These are phyloP conservation scores for Adelosebastes latens DNA, from an alignment of 2,797 vertebrate genomes.

Conservation along the genomic window DNA sequence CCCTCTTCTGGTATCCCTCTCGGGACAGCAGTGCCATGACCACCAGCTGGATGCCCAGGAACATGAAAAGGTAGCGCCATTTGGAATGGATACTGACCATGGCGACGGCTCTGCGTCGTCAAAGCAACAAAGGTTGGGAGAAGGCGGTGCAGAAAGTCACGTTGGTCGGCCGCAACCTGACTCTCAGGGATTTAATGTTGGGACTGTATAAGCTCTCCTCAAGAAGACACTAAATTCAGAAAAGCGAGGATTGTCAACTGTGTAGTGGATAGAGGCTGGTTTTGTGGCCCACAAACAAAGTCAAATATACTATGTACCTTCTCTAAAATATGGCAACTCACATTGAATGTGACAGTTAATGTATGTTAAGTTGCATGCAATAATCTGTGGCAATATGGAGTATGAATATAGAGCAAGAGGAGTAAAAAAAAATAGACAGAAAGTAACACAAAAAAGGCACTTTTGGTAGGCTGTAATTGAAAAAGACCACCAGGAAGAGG, in stretches of 20 bases:
- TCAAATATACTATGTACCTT: background rate
- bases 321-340: background rate
- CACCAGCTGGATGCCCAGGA: conserved; percentile 86
- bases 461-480: conserved; percentile 41
- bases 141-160: background rate
- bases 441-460: conserved; percentile 67
- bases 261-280: background rate
- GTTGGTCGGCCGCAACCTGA: background rate
- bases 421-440: background rate
- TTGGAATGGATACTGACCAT: conserved; percentile 81
- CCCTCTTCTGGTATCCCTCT: conserved; percentile 82
- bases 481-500: conserved; percentile 18
- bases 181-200: background rate
- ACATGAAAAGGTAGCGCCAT: conserved; percentile 84
- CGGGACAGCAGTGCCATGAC: conserved; percentile 85
- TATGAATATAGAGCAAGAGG: conserved; percentile 2
- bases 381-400: background rate
- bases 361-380: background rate
- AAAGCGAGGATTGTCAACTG: conserved; percentile 25
- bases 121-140: background rate
- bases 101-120: conserved; percentile 19
- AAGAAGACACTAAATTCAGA: background rate
- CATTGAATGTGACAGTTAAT: background rate
- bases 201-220: background rate
- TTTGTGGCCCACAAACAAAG: background rate